These are phyloP conservation scores for Pogonophryne albipinna DNA, from an alignment of 2,797 vertebrate genomes.

Conservation along the genomic window DNA sequence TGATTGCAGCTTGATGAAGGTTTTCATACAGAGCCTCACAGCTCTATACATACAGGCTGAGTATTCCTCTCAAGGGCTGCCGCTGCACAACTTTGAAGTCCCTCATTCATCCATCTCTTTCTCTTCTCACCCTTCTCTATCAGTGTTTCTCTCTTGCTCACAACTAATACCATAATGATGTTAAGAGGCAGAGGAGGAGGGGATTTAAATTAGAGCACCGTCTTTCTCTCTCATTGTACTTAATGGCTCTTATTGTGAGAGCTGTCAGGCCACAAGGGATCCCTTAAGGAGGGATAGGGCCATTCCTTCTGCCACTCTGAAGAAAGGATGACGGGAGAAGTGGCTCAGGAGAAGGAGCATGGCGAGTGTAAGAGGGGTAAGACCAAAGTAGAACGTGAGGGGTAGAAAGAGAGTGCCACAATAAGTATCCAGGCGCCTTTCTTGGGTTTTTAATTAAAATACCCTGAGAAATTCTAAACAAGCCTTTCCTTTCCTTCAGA, in stretches of 20 bases:
- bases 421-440: constrained; percentile 30
- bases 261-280: constrained; percentile 70
- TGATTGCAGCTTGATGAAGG: constrained; percentile 36
- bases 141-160: constrained; percentile 47
- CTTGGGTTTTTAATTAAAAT: constrained; percentile 72
- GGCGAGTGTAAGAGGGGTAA: constrained; percentile 37
- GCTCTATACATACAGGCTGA: constrained; percentile 57
- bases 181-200: constrained; percentile 72
- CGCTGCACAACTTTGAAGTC: constrained; percentile 79
- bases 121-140: constrained; percentile 37
- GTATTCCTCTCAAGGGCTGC: constrained; percentile 80
- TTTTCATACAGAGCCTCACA: constrained; percentile 44
- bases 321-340: constrained; percentile 73
- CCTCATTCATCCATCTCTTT: constrained; percentile 58
- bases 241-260: constrained; percentile 81
- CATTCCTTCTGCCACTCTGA: constrained; percentile 71
- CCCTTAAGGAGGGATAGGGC: constrained; percentile 69
- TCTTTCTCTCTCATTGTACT: constrained; percentile 75
- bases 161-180: constrained; percentile 58
- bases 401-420: constrained; percentile 52
- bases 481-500: constrained; percentile 44
- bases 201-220: constrained; percentile 75
- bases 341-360: constrained; percentile 58
- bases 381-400: constrained; percentile 40
- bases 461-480: constrained; percentile 59